These are phyloP conservation scores for Diabrotica virgifera DNA, from an alignment of 1,140 invertebrate genomes.

Conservation along the genomic window DNA sequence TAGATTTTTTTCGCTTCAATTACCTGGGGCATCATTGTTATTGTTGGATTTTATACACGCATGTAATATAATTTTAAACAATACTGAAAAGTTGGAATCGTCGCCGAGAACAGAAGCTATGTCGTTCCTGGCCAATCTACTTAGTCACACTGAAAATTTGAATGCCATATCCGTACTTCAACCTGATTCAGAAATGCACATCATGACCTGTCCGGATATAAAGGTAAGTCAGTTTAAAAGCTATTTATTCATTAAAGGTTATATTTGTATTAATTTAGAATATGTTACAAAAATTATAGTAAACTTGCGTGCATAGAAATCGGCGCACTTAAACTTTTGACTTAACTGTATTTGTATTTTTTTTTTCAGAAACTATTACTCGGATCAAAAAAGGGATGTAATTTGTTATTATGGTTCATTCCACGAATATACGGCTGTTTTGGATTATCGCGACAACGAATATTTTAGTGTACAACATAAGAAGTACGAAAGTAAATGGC, in stretches of 20 bases:
- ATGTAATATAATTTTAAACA: constrained; percentile 80
- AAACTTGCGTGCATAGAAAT: no score
- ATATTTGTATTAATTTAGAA: no score
- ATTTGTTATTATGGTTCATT: no score
- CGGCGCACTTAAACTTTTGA: no score
- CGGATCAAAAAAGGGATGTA: no score
- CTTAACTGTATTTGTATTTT: no score
- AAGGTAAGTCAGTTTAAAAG: constrained; percentile 56
- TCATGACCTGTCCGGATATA: constrained; percentile 72
- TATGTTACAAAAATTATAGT: no score
- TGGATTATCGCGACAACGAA: no score
- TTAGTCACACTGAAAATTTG: constrained; percentile 76
- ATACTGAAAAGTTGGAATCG: constrained; percentile 73
- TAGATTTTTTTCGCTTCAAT: constrained; percentile 79
- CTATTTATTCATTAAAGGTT: neutral
- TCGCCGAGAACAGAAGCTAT: constrained; percentile 87
- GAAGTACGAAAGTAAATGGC: no score
- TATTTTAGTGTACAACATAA: no score
- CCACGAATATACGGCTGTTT: no score
- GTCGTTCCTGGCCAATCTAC: constrained; percentile 82
- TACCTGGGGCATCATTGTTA: constrained; percentile 85
- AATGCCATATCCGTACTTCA: constrained; percentile 79
- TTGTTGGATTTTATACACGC: constrained; percentile 89
- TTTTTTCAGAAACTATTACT: no score
- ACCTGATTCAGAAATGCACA: constrained; percentile 67